Conservation (phyloP, 1,140 invertebrate genomes). For the Ostrea edulis region DNA sequence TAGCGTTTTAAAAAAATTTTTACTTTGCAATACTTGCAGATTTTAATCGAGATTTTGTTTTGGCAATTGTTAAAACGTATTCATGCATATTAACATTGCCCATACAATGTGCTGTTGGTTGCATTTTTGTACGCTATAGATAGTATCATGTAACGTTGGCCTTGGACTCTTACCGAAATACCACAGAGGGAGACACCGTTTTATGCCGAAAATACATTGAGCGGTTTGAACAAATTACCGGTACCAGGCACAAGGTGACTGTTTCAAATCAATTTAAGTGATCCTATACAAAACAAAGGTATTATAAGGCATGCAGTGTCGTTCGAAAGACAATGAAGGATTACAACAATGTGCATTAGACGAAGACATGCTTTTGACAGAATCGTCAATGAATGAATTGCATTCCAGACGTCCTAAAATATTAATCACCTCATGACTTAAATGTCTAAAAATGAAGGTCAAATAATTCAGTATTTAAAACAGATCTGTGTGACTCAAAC, state of each 20-base stretch:
- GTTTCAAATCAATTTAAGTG: neutral
- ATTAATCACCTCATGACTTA: neutral
- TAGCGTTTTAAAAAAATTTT: no score
- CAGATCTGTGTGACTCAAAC: no score
- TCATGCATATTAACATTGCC: neutral
- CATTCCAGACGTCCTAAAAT: neutral
- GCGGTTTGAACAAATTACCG: neutral
- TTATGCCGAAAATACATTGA: neutral
- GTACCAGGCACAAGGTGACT: neutral
- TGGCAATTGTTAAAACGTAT: neutral
- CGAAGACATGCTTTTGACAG: neutral
- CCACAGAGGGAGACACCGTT: neutral
- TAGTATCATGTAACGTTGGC: neutral
- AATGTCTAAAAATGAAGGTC: neutral
- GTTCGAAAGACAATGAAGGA: neutral
- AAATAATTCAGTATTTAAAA: no score
- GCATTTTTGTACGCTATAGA: neutral
- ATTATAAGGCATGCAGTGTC: neutral
- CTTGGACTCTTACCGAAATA: neutral
- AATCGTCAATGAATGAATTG: neutral
- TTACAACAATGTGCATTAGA: neutral
- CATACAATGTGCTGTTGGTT: neutral
- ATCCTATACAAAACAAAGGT: conserved; percentile 1
- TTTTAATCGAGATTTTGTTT: conserved; percentile 2
- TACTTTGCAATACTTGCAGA: neutral